Conservation (phyloP, 2,797 vertebrate genomes). For the Peromyscus eremicus region DNA sequence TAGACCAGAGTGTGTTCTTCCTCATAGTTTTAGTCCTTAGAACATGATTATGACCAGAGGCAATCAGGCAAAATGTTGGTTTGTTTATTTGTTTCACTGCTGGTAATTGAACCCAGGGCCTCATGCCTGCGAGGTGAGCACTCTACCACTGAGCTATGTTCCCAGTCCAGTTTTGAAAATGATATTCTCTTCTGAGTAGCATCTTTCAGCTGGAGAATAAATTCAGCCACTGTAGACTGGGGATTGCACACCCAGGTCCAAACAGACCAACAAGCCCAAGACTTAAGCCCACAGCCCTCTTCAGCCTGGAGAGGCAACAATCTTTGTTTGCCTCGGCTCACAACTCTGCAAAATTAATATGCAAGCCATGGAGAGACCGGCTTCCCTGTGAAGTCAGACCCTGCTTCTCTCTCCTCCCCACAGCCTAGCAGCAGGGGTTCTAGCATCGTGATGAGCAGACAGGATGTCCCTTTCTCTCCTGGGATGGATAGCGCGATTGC, state of each 20-base stretch:
- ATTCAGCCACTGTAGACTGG: not conserved
- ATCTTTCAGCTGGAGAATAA: not conserved
- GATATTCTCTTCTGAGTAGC: not conserved
- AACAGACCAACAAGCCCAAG: not conserved
- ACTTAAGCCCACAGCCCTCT: not conserved
- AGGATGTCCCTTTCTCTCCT: not conserved
- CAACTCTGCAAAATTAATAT: conserved; percentile 41
- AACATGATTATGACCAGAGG: not conserved
- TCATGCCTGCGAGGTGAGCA: not conserved
- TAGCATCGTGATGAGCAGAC: conserved; percentile 59
- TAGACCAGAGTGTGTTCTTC: not conserved
- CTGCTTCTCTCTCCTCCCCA: conserved; percentile 56
- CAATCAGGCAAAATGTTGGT: accelerated
- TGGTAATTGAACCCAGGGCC: not conserved
- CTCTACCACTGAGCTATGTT: not conserved
- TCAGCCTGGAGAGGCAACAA: conserved; percentile 23
- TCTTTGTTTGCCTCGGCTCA: conserved; percentile 7
- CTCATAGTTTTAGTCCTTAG: not conserved
- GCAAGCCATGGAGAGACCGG: not conserved
- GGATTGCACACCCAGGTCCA: not conserved
- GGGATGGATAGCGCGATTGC: conserved; percentile 73
- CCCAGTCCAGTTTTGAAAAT: not conserved
- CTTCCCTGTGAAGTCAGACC: not conserved
- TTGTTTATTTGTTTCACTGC: not conserved
- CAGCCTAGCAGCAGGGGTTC: conserved; percentile 57